Base-by-base conservation (phyloP, 2,113 vertebrate genomes). In the Zosterops borbonicus region DNA sequence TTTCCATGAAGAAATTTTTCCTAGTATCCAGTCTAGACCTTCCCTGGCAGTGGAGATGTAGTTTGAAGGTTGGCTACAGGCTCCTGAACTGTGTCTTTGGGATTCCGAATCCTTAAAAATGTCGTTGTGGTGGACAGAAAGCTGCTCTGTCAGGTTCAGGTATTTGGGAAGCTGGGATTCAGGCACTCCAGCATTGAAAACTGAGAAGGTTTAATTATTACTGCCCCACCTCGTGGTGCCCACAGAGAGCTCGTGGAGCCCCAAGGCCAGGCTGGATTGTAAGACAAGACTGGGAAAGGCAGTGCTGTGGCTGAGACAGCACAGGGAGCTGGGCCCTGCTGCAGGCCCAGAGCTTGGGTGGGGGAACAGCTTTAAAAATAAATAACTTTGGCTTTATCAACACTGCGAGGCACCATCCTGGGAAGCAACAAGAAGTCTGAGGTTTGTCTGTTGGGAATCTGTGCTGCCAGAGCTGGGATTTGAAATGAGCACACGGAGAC, bases 191-290 rank as follows among this genome's bases (percentile, higher is more conserved):
- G 35, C 2, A 0, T 20, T 73, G 25, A 25, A 14, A 56, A 44
- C 5, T 6, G 20, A 24, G 19, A 59, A 89, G 19, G 21, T 65
- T 78, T 68, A 20, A 39, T 82, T 84, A 23, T 44, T 63, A 9
- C 2, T 63, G n/a, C 47, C 56, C 13, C 39, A 50, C 50, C 42
- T 92, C 0, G 3, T 83, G 90, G 86, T 56, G 53, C 55, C 5
- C 11, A 4, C 11, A 3, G 50, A 8, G 27, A 49, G 46, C 73
- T 73, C 3, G 0, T 1, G 6, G 11, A 64, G 5, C 55, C 41
- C 55, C 46, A n/a, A 23, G n/a, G 22, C 60, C 25, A 1, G 8
- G 50, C 41, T 44, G 74, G 41, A 5, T 58, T 27, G 14, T 5
- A 9, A 33, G 49, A 44, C 17, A 23, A 1, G 33, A 14, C 23